phyloP scores from a whole-genome alignment of 2,113 vertebrate species.

The Salvator merianae region DNA sequence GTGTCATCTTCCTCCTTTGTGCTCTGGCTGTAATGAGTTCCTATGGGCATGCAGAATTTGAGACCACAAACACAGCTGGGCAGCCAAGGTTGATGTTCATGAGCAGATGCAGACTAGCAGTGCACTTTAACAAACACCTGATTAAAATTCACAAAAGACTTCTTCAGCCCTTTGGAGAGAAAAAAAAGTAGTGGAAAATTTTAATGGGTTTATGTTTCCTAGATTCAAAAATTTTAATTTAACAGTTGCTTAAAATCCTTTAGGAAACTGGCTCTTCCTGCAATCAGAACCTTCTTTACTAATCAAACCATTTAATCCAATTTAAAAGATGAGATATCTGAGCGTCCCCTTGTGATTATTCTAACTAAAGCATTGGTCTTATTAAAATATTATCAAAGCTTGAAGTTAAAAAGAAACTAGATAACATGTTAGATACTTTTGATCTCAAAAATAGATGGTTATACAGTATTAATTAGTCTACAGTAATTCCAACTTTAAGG shows the following conservation, averaged over 20 bases:
- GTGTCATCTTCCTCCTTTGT: too few relatives aligned
- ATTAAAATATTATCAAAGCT: constrained; percentile 71
- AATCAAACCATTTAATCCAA: constrained; percentile 76
- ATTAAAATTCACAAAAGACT: background rate
- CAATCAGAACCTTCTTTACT: constrained; percentile 63
- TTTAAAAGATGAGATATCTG: constrained; percentile 69
- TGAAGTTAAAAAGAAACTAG: constrained; percentile 54
- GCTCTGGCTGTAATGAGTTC: too few relatives aligned
- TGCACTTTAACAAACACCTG: too few relatives aligned
- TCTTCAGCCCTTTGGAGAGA: background rate
- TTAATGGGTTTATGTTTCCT: constrained; percentile 21
- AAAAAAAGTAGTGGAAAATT: background rate
- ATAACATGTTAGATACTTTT: constrained; percentile 59
- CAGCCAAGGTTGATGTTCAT: too few relatives aligned
- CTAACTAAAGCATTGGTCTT: constrained; percentile 52
- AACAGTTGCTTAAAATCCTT: constrained; percentile 49
- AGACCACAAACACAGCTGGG: too few relatives aligned
- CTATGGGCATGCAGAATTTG: too few relatives aligned
- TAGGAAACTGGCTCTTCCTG: constrained; percentile 59
- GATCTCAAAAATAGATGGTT: constrained; percentile 69
- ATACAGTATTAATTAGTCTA: constrained; percentile 61
- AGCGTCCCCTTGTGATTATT: constrained; percentile 62
- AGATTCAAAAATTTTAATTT: constrained; percentile 45
- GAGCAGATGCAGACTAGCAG: too few relatives aligned
- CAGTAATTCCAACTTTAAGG: constrained; percentile 18